phyloP scores from a whole-genome alignment of 92 coral and sea anemone species.

The Bergia puertoricense region DNA sequence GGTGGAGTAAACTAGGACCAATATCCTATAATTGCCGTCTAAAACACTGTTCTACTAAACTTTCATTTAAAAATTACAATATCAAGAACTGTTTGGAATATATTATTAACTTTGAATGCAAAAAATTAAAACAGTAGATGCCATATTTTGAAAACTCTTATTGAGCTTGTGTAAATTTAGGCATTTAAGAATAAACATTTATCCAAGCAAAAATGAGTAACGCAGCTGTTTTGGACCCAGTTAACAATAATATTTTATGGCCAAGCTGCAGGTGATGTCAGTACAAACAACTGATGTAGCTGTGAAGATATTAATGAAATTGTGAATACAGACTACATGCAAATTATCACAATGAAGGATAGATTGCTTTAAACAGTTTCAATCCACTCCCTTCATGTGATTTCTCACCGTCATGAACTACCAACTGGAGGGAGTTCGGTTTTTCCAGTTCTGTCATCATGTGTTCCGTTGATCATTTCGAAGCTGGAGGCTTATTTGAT shows the following conservation, averaged over 20 bases:
- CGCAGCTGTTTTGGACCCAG: neutral
- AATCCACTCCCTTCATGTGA: neutral
- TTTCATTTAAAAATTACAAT: neutral
- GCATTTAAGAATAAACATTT: conserved; percentile 24
- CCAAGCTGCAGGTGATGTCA: conserved; percentile 7
- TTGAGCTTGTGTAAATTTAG: conserved; percentile 36
- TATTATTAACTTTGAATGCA: neutral
- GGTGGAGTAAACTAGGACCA: no score
- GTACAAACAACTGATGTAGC: conserved; percentile 11
- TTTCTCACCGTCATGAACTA: neutral
- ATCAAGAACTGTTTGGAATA: neutral
- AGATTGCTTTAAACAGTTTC: conserved; percentile 13
- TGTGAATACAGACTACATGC: conserved; percentile 20
- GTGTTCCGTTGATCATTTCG: conserved; percentile 18
- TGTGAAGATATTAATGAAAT: conserved; percentile 28
- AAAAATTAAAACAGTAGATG: neutral
- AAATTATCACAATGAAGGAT: neutral
- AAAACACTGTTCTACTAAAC: neutral
- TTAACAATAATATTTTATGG: conserved; percentile 12
- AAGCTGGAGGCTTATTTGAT: conserved; percentile 13
- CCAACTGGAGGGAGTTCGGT: neutral
- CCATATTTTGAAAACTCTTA: conserved; percentile 22
- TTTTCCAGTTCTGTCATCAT: neutral
- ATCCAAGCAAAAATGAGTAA: neutral
- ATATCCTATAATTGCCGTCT: neutral